Percentiles rank a stretch among this genome's conserved stretches.
Evolutionary conservation across 2,797 vertebrate species (phyloP).

Genomic region (Eurystomus glaucurus): DNA sequence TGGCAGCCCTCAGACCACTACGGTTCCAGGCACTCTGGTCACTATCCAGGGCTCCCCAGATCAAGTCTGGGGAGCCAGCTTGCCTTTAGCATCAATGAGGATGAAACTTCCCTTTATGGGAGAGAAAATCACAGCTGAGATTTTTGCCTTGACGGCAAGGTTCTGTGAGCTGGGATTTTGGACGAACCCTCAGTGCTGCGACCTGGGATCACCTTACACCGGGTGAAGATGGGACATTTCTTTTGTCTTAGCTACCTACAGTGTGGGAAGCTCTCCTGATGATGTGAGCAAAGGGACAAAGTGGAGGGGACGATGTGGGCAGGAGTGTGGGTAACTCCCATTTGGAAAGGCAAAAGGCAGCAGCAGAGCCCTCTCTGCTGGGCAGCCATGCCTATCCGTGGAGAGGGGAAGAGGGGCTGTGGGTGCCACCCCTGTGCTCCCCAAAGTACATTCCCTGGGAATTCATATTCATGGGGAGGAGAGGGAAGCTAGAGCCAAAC

Average conservation of each 20-base stretch:
- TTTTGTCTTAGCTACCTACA: fast-evolving
- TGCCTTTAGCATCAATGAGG: background rate
- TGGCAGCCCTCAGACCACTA: background rate
- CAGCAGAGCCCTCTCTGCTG: background rate
- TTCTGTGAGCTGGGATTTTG: background rate
- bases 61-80: background rate
- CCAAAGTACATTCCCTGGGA: background rate
- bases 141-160: background rate
- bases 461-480: background rate
- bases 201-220: fast-evolving
- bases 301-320: background rate
- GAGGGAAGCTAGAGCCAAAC: background rate
- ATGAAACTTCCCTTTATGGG: background rate
- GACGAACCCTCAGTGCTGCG: fast-evolving
- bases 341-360: background rate
- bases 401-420: background rate
- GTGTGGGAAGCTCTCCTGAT: background rate
- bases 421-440: background rate
- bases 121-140: background rate
- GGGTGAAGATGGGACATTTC: background rate
- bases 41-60: background rate
- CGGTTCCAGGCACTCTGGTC: background rate
- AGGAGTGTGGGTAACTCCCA: background rate
- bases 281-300: background rate
- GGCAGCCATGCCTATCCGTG: fast-evolving